Conservation (phyloP, 2,888 invertebrate genomes). For the Phalera bucephala region DNA sequence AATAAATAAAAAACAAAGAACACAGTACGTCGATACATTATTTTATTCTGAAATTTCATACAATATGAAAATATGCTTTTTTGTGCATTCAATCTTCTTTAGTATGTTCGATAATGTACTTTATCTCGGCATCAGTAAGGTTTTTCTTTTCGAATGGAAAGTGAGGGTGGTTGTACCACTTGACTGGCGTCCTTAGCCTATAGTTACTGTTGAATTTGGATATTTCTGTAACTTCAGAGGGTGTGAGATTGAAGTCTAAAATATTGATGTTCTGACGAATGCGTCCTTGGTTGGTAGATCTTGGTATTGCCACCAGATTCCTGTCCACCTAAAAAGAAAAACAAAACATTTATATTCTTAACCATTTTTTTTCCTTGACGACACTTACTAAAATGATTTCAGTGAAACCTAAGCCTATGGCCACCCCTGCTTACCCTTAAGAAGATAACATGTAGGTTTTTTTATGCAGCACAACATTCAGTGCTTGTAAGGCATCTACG, state of each 20-base stretch:
- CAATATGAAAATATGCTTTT: no score
- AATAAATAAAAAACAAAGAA: constrained; percentile 24
- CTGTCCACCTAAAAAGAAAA: constrained; percentile 71
- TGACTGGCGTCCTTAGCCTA: constrained; percentile 59
- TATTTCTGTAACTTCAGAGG: constrained; percentile 75
- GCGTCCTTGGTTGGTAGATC: constrained; percentile 81
- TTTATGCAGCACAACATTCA: no score
- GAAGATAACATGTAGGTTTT: no score
- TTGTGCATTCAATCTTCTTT: constrained; percentile 53
- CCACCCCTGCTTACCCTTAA: no score
- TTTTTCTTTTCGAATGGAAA: constrained; percentile 71
- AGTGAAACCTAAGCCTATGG: no score
- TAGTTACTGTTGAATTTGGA: constrained; percentile 77
- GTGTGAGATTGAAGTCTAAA: constrained; percentile 79
- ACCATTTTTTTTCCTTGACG: background rate
- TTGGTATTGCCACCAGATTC: constrained; percentile 82
- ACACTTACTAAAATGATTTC: no score
- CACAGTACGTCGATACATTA: no score
- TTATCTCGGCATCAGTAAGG: constrained; percentile 53
- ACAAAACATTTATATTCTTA: background rate
- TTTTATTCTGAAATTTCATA: no score
- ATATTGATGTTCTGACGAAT: constrained; percentile 82
- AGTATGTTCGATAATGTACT: constrained; percentile 57
- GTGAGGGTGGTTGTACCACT: constrained; percentile 57
- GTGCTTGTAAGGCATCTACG: no score